These are phyloP conservation scores for Diaperis boleti DNA, from an alignment of 2,888 invertebrate species.

Conservation along the genomic window DNA sequence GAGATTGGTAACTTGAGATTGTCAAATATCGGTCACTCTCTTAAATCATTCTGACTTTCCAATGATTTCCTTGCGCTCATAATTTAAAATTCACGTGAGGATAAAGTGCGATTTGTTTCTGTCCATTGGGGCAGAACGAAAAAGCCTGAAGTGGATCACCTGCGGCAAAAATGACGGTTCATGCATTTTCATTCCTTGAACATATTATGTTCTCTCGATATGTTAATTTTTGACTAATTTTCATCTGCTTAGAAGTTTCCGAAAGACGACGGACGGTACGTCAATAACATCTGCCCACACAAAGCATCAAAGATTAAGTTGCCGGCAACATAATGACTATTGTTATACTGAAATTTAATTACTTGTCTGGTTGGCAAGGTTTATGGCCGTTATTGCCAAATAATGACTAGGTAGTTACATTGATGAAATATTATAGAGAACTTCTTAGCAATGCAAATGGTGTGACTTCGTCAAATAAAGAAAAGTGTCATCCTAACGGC, in stretches of 20 bases:
- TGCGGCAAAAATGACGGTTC: constrained; percentile 4
- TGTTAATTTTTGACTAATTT: constrained; percentile 13
- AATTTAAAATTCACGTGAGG: constrained; percentile 7
- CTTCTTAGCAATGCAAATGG: neutral
- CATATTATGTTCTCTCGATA: constrained; percentile 12
- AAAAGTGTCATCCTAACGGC: too few species aligned
- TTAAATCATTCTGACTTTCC: constrained; percentile 21
- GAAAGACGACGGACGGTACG: constrained; percentile 13
- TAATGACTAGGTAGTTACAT: neutral
- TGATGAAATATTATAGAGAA: neutral
- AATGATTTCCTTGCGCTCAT: constrained; percentile 9
- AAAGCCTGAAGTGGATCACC: neutral
- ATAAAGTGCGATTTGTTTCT: constrained; percentile 13
- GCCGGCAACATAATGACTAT: constrained; percentile 3
- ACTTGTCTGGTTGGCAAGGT: neutral
- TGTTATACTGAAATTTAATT: neutral
- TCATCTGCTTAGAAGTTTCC: constrained; percentile 16
- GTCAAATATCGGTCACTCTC: constrained; percentile 41
- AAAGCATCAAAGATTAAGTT: constrained; percentile 6
- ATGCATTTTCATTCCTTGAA: too few species aligned
- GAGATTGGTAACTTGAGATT: constrained; percentile 41
- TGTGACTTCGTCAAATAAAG: too few species aligned
- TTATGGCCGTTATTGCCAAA: constrained; percentile 1
- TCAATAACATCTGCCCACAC: constrained; percentile 16
- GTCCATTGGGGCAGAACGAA: constrained; percentile 7